Base-by-base conservation (phyloP, 2,888 invertebrate species). In the Onchidella celtica region DNA sequence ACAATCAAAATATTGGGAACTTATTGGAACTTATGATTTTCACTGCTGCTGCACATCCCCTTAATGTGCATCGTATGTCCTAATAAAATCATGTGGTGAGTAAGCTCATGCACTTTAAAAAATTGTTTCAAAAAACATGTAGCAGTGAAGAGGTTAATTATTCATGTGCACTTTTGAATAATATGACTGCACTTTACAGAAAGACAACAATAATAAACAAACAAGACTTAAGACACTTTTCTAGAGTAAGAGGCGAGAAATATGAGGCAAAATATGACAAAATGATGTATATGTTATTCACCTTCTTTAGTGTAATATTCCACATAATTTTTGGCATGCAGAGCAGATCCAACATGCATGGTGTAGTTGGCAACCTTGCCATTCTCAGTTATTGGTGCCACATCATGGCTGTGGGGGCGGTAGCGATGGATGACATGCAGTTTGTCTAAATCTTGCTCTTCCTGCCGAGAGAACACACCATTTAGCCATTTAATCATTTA, bases 231-330 rank as follows among this genome's bases (percentile, higher is more conserved):
- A 47, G 17, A 17, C 47, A 47, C 47, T 47, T 6, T 11, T 47
- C 17, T 11, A 47, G 17, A 34, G 40, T 3, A n/a, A 34, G 27
- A 55, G 29, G 38, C 21, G 29, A 2, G n/a, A 32, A 24, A 6
- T 34, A 32, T 1, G 36, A 6, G 38, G 17, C 21, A 24, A 21
- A 47, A 27, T 27, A 65, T 17, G 29, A 55, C 29, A 59, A 6
- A 59, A 32, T 68, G 32, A 65, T 6, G 6, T 73, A 17, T 47
- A 38, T 17, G 55, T 17, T 63, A 24, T 17, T 32, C 69, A 89
- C 89, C 89, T 86, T 89, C 87, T 81, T 85, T 87, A 11, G 87
- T 84, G 80, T 90, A 90, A 75, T 86, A 90, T 47, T 89, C 85
- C 14, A 89, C 87, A 75, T 89, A 90, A 36, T 87, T 83, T 75